phyloP scores from a whole-genome alignment of 2,888 invertebrate genomes.

The Drosophila cyrtoloma region DNA sequence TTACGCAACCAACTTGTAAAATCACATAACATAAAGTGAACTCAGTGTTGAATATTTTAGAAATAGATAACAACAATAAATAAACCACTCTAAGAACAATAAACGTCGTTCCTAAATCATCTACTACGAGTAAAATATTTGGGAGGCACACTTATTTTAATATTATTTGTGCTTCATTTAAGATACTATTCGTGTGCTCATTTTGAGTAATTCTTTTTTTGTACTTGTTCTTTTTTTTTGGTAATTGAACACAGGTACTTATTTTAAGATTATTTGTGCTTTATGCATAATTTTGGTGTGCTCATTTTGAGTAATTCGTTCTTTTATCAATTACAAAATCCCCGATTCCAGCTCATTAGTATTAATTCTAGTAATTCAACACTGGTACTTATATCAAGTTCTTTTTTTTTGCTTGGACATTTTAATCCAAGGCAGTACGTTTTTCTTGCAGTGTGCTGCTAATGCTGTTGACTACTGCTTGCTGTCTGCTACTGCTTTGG shows the following conservation, averaged over 20 bases:
- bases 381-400: not conserved
- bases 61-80: not conserved
- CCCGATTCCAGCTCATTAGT: not conserved
- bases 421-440: not conserved
- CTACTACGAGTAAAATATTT: not conserved
- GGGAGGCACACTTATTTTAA: not conserved
- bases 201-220: not conserved
- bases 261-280: not conserved
- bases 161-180: not conserved
- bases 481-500: slow-evolving; percentile 28
- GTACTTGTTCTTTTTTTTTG: not conserved
- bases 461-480: not conserved
- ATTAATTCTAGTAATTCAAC: not conserved
- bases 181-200: not conserved
- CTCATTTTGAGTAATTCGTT: not conserved
- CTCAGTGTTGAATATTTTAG: not conserved
- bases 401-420: not conserved
- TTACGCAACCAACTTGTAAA: too few species aligned
- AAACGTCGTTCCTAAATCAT: not conserved
- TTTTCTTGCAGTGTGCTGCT: not conserved
- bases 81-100: not conserved
- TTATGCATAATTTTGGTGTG: not conserved
- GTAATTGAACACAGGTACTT: not conserved
- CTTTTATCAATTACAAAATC: not conserved
- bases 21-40: not conserved